Conservation (phyloP, 2,888 invertebrate genomes). For the Melanchra persicariae region DNA sequence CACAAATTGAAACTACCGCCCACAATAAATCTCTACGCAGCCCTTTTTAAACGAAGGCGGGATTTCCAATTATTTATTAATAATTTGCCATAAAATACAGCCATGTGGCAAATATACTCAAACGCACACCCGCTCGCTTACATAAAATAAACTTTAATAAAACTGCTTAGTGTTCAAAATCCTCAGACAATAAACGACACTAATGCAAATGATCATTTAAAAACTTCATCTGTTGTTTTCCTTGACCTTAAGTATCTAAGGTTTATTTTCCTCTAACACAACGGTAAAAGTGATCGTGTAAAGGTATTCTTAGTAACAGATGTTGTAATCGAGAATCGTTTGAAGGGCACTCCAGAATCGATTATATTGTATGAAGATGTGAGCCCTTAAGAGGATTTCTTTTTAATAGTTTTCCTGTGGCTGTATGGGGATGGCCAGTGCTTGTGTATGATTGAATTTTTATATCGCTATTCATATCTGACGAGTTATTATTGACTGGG, state of each 20-base stretch:
- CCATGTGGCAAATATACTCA: constrained; percentile 70
- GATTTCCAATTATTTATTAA: constrained; percentile 68
- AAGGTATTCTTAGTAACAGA: constrained; percentile 79
- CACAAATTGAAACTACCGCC: constrained; percentile 61
- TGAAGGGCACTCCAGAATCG: constrained; percentile 86
- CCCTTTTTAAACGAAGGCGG: constrained; percentile 59
- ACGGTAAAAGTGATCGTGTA: constrained; percentile 48
- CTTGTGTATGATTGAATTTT: constrained; percentile 67
- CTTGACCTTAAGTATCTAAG: constrained; percentile 34
- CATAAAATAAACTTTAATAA: constrained; percentile 45
- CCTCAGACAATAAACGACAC: constrained; percentile 12
- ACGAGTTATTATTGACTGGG: constrained; percentile 22
- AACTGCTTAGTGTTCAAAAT: constrained; percentile 58
- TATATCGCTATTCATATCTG: constrained; percentile 56
- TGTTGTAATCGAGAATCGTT: constrained; percentile 85
- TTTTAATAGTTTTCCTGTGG: constrained; percentile 84
- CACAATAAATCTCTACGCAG: constrained; percentile 60
- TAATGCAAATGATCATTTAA: constrained; percentile 37
- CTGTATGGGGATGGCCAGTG: constrained; percentile 65
- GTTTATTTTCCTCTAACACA: constrained; percentile 39
- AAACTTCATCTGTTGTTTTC: background rate
- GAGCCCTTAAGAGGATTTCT: constrained; percentile 86
- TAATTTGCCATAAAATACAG: constrained; percentile 71
- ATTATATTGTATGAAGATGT: constrained; percentile 82
- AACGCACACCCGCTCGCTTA: constrained; percentile 12